Evolutionary conservation across 2,113 vertebrate genomes (phyloP).

Genomic region (Trinectes maculatus): DNA sequence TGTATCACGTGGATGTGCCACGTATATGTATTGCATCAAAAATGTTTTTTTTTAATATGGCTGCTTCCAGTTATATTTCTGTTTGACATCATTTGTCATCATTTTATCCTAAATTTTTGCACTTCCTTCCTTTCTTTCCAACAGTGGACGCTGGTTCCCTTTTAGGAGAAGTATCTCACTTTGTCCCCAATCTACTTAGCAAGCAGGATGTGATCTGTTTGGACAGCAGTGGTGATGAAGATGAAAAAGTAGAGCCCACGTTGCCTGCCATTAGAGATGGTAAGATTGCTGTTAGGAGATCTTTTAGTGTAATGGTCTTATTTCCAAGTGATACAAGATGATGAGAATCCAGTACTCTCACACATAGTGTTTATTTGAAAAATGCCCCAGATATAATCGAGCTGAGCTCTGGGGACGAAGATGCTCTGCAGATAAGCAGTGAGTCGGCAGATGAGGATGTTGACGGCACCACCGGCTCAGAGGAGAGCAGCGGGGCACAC

Average conservation of each 20-base stretch:
- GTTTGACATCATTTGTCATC: not conserved
- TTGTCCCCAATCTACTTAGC: constrained; percentile 82
- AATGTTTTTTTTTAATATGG: too few species aligned
- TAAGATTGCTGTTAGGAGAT: constrained; percentile 64
- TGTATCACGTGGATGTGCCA: too few species aligned
- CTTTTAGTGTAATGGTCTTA: not conserved
- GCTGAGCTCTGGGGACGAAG: constrained; percentile 96
- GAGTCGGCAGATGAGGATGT: constrained; percentile 91
- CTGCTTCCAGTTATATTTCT: not conserved
- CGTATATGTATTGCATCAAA: too few species aligned
- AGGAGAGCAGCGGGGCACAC: constrained; percentile 95
- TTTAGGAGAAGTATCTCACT: constrained; percentile 87
- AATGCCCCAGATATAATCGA: constrained; percentile 91
- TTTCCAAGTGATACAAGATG: not conserved
- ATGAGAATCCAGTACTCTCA: not conserved
- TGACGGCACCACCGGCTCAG: constrained; percentile 76
- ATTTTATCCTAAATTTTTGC: not conserved
- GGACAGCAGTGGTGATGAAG: constrained; percentile 89
- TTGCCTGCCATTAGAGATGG: constrained; percentile 85
- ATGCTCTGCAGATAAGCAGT: constrained; percentile 91
- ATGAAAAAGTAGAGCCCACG: constrained; percentile 70
- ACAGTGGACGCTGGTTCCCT: constrained; percentile 85
- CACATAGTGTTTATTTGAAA: constrained; percentile 21
- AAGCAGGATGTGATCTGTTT: constrained; percentile 96
- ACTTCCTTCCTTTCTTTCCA: constrained; percentile 15